These are phyloP conservation scores for Synergus itoensis DNA, from an alignment of 2,888 invertebrate genomes.

Conservation along the genomic window DNA sequence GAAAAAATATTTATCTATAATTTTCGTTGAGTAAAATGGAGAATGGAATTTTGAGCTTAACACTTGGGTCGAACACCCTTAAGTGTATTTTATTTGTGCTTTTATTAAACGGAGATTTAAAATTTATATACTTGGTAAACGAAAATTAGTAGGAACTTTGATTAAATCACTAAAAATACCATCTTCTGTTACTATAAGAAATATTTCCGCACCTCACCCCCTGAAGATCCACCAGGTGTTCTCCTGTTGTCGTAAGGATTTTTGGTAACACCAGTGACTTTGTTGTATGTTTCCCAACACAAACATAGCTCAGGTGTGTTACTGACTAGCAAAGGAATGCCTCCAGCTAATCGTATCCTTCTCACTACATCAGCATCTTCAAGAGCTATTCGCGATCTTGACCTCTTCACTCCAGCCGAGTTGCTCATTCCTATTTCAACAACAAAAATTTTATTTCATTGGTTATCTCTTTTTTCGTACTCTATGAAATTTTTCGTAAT, in stretches of 20 bases:
- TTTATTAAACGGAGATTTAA: too few species aligned
- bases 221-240: slow-evolving; percentile 93
- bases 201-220: slow-evolving; percentile 85
- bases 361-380: slow-evolving; percentile 85
- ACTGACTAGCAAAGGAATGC: slow-evolving; percentile 89
- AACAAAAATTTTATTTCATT: background rate
- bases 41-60: too few species aligned
- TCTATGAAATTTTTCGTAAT: too few species aligned
- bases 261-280: slow-evolving; percentile 86
- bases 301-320: slow-evolving; percentile 94
- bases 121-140: too few species aligned
- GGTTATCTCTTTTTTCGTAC: background rate
- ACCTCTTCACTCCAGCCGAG: slow-evolving; percentile 83
- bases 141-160: too few species aligned
- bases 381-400: slow-evolving; percentile 78
- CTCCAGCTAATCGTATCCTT: slow-evolving; percentile 85
- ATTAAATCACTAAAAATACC: background rate
- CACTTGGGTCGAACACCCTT: too few species aligned
- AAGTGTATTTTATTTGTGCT: too few species aligned
- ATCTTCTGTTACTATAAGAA: background rate
- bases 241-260: slow-evolving; percentile 90
- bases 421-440: slow-evolving; percentile 82
- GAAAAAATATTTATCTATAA: too few species aligned
- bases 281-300: slow-evolving; percentile 92
- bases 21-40: too few species aligned